A percentile compares a stretch with the other conserved stretches of the same genome.
Evolutionary conservation across 2,113 vertebrate species (phyloP).

Genomic region (human (Homo sapiens)): GRCh38 chr1:181121001-181121500

Average conservation of each 20-base stretch:
- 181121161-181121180: rapidly evolving
- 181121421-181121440: neutral
- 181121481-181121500: neutral
- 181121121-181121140: neutral
- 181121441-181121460: neutral
- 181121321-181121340: neutral
- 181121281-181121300: neutral
- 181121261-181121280: neutral
- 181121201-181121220: neutral
- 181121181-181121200: rapidly evolving
- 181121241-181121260: neutral
- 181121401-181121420: neutral
- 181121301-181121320: neutral
- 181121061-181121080: neutral
- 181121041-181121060: neutral
- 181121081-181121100: too few relatives aligned
- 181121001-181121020: neutral
- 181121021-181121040: neutral
- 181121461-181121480: neutral
- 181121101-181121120: neutral
- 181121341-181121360: neutral
- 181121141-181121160: neutral
- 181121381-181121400: neutral
- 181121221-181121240: neutral
- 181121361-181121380: neutral